phyloP scores from a whole-genome alignment of 2,113 vertebrate species.

The Uria aalge region DNA sequence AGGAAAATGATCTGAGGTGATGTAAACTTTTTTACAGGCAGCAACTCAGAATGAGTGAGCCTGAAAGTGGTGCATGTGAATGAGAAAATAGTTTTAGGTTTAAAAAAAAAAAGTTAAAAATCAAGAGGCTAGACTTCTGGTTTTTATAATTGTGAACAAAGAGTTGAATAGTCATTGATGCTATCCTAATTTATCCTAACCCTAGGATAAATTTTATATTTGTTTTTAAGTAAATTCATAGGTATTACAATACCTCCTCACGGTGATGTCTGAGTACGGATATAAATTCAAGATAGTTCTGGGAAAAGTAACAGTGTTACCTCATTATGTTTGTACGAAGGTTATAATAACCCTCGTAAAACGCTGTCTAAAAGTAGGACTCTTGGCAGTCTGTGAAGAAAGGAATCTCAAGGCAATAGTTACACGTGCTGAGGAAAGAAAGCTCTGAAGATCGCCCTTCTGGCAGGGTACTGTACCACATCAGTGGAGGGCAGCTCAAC shows the following conservation, averaged over 20 bases:
- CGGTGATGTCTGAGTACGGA: neutral
- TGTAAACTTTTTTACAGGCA: neutral
- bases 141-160: neutral
- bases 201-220: neutral
- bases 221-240: neutral
- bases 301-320: neutral
- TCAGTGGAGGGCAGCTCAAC: neutral
- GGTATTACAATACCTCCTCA: neutral
- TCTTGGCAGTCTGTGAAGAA: neutral
- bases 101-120: neutral
- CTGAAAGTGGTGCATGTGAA: neutral
- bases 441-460: neutral
- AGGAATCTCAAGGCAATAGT: neutral
- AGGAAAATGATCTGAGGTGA: neutral
- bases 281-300: neutral
- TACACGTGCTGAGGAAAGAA: accelerated
- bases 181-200: neutral
- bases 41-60: neutral
- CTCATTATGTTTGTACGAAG: neutral
- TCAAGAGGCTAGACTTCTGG: neutral
- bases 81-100: neutral
- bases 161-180: neutral
- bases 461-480: neutral
- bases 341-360: neutral
- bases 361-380: neutral